Conservation (phyloP, 2,797 vertebrate species). For the Artibeus jamaicensis region DNA sequence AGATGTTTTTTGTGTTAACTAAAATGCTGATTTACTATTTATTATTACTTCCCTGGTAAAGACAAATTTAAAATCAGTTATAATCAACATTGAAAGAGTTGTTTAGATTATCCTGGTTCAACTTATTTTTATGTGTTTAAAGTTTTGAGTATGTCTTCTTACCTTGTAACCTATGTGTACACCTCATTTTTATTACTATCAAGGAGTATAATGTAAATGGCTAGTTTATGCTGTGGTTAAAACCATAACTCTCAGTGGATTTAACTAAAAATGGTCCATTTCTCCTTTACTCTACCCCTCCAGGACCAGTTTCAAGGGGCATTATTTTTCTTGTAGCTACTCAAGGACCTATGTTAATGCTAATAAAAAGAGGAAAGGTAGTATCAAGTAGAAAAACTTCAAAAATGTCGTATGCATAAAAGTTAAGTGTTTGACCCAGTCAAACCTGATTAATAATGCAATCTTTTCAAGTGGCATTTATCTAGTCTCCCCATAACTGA, state of each 20-base stretch:
- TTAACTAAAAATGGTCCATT: not conserved
- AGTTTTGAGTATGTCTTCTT: not conserved
- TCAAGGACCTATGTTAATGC: not conserved
- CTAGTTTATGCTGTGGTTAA: not conserved
- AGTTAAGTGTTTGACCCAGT: not conserved
- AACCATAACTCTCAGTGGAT: not conserved
- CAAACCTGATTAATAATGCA: not conserved
- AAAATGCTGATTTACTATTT: not conserved
- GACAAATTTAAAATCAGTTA: conserved; percentile 1
- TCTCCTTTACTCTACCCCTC: not conserved
- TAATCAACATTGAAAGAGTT: not conserved
- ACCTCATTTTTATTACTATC: not conserved
- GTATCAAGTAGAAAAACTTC: not conserved
- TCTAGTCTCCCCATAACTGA: not conserved
- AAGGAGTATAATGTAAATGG: not conserved
- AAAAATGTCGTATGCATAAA: not conserved
- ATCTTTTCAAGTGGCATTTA: not conserved
- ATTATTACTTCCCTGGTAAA: not conserved
- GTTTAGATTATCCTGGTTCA: not conserved
- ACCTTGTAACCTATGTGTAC: not conserved
- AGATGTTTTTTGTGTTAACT: not conserved
- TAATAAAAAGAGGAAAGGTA: not conserved
- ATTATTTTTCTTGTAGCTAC: not conserved
- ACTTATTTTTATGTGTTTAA: not conserved
- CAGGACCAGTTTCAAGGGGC: not conserved